phyloP scores from a whole-genome alignment of 2,888 invertebrate species.

The Blastobasis adustella region DNA sequence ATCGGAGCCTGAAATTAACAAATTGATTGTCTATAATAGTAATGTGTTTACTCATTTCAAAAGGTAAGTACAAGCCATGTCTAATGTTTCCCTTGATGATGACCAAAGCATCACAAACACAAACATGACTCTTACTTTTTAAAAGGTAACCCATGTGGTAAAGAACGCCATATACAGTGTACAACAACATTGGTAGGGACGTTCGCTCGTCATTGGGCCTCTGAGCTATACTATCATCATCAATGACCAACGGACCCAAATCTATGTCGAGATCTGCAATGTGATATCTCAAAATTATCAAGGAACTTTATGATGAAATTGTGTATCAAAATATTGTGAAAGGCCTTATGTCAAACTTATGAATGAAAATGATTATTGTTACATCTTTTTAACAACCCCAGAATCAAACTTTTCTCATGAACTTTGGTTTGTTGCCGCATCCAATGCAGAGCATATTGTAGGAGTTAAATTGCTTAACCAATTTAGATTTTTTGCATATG shows the following conservation, averaged over 20 bases:
- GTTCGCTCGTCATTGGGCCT: conserved; percentile 41
- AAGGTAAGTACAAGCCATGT: no score
- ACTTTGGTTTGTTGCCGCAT: no score
- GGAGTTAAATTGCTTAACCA: no score
- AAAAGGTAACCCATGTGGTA: conserved; percentile 68
- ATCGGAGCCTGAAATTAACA: conserved; percentile 62
- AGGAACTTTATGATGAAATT: background rate
- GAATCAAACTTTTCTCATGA: no score
- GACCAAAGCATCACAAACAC: conserved; percentile 24
- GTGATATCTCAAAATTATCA: conserved; percentile 19
- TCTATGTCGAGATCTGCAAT: conserved; percentile 68
- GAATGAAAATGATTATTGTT: background rate
- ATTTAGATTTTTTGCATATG: no score
- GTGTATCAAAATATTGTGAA: background rate
- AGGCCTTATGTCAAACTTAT: background rate
- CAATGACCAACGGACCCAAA: conserved; percentile 57
- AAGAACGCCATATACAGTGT: conserved; percentile 66
- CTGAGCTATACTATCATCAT: conserved; percentile 43
- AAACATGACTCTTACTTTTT: conserved; percentile 63
- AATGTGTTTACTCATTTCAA: no score
- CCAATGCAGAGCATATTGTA: no score
- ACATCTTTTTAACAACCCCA: no score
- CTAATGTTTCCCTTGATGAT: background rate
- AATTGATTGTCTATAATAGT: no score
- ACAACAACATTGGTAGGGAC: conserved; percentile 61